These are phyloP conservation scores for Epistrophe eligans DNA, from an alignment of 2,888 invertebrate genomes.

Conservation along the genomic window DNA sequence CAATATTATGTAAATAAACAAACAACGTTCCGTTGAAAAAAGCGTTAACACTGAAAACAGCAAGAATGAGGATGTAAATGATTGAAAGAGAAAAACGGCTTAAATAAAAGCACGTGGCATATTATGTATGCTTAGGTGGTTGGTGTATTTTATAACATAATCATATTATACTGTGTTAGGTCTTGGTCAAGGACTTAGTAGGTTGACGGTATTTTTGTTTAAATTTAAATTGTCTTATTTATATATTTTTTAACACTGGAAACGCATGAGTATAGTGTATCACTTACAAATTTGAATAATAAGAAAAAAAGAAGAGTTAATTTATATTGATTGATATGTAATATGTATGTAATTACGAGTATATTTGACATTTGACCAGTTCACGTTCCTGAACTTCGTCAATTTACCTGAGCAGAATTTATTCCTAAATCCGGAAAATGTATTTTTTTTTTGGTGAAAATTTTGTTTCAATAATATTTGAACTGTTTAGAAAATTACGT, in stretches of 20 bases:
- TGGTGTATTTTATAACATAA: conserved; percentile 2
- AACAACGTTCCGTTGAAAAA: neutral
- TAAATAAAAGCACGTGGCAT: conserved; percentile 21
- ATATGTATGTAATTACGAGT: too few species aligned
- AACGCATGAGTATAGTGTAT: neutral
- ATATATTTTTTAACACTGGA: neutral
- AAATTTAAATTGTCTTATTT: neutral
- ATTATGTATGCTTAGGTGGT: neutral
- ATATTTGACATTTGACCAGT: neutral
- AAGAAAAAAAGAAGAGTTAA: neutral
- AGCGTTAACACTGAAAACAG: neutral
- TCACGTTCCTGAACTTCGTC: neutral
- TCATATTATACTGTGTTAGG: conserved; percentile 12
- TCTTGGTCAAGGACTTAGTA: conserved; percentile 21
- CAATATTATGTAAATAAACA: neutral
- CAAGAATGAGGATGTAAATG: conserved; percentile 7
- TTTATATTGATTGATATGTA: neutral
- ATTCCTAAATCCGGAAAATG: too few species aligned
- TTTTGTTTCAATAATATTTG: too few species aligned
- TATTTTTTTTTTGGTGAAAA: too few species aligned
- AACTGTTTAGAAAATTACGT: too few species aligned
- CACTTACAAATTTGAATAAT: neutral
- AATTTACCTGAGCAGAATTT: too few species aligned
- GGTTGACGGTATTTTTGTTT: neutral
- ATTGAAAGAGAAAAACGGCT: neutral